Evolutionary conservation across 2,797 vertebrate species (phyloP).

Genomic region (Enteromius mattozi): DNA sequence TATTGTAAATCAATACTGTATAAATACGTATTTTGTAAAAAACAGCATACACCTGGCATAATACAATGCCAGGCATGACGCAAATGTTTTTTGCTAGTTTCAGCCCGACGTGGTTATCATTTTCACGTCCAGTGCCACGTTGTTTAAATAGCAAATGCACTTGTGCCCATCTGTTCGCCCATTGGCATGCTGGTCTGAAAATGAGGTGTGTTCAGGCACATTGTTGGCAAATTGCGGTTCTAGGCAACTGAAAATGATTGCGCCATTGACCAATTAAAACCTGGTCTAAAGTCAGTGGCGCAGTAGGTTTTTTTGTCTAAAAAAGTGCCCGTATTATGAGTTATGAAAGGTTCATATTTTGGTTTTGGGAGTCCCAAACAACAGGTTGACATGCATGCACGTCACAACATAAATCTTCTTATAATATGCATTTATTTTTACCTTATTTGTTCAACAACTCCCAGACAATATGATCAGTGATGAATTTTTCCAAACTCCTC

Average conservation of each 20-base stretch:
- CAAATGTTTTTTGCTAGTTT: not conserved
- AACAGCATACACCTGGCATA: not conserved
- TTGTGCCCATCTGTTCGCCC: not conserved
- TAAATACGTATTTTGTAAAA: not conserved
- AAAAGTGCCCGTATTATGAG: too few species aligned
- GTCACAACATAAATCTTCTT: too few species aligned
- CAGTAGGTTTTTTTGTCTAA: not conserved
- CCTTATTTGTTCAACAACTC: too few species aligned
- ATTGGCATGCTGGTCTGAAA: not conserved
- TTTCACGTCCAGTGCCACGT: not conserved
- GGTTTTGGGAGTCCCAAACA: too few species aligned
- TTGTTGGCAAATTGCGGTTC: not conserved
- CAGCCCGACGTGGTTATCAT: not conserved
- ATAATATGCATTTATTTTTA: too few species aligned
- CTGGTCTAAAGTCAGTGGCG: not conserved
- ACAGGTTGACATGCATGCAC: too few species aligned
- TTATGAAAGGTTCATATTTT: not conserved
- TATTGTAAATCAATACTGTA: not conserved
- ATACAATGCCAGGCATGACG: not conserved
- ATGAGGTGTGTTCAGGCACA: not conserved
- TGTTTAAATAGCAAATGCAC: not conserved
- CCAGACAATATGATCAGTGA: too few species aligned
- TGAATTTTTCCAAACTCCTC: too few species aligned
- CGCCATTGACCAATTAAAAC: not conserved
- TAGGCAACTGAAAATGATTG: not conserved